Conservation (phyloP, 2,888 invertebrate genomes). For the Trichopria drosophilae region DNA sequence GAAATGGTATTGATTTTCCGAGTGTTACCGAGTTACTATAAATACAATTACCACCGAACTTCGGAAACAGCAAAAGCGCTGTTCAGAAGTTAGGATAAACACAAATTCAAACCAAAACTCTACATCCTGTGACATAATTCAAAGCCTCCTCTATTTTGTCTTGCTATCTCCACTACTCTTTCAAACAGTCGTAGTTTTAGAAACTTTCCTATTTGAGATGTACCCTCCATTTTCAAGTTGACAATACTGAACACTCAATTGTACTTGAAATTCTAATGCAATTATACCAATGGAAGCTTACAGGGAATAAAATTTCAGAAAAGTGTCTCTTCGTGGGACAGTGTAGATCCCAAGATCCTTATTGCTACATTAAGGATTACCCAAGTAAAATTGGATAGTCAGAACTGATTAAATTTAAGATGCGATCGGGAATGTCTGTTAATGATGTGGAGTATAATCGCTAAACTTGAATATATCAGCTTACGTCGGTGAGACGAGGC, state of each 20-base stretch:
- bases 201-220: slow-evolving; percentile 36
- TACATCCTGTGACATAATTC: slow-evolving; percentile 39
- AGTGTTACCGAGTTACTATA: too few relatives aligned
- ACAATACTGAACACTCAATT: slow-evolving; percentile 37
- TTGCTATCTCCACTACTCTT: slow-evolving; percentile 30
- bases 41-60: too few relatives aligned
- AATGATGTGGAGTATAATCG: slow-evolving; percentile 20
- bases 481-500: slow-evolving; percentile 27
- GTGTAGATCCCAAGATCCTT: too few relatives aligned
- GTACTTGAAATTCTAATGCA: slow-evolving; percentile 40
- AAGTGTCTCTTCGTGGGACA: too few relatives aligned
- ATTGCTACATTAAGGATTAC: too few relatives aligned
- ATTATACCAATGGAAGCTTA: slow-evolving; percentile 18
- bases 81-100: slow-evolving; percentile 37
- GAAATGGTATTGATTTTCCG: too few relatives aligned
- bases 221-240: slow-evolving; percentile 10
- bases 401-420: slow-evolving; percentile 24
- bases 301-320: neutral
- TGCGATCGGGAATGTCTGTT: neutral
- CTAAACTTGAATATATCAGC: slow-evolving; percentile 17
- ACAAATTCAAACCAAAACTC: slow-evolving; percentile 44
- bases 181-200: slow-evolving; percentile 24
- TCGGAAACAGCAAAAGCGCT: too few relatives aligned
- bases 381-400: slow-evolving; percentile 18
- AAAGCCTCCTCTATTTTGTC: too few relatives aligned